Evolutionary conservation across 2,888 invertebrate species (phyloP), one percentile per base, ranked within the genome.

Genomic region (Lepidonotus clava): DNA sequence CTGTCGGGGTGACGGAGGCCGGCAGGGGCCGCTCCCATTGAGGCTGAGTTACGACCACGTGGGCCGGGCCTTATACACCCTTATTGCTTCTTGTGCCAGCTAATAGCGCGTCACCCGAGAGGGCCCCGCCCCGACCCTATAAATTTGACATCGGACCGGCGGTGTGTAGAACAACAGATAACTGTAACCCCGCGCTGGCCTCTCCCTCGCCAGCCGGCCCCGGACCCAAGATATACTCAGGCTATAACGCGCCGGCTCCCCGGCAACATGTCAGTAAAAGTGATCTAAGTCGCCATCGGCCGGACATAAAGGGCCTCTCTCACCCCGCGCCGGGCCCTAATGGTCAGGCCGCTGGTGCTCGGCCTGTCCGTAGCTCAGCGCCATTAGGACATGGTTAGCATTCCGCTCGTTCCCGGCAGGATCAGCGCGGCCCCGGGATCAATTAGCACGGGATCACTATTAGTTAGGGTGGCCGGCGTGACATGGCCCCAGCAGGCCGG

Each of bases 181-280:
- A 46, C 46, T 41, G 46, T 51, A 80, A 80, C 80, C 80, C 51
- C 46, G 46, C 80, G 32, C 80, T 80, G 41, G 46, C 80, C 80
- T 80, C 51, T 32, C 80, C 18, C 46, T 46, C 41, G 32, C 80
- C 80, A 41, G 24, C 46, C 80, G 28, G 46, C 80, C 41, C 80
- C n/a, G 40, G 46, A 21, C 28, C 51, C 41, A 80, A 80, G 80
- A 80, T 80, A 80, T 80, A 80, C 51, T 46, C 80, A n/a, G 46
- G 28, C 80, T 34, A 80, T 80, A 80, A 80, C 80, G 80, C 46
- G 38, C 28, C 36, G n/a, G 80, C 80, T 24, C 46, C 80, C 80
- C 46, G 80, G 80, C 80, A 80, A 80, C 80, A 80, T 46, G 80
- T 80, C 80, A 80, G 24, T 80, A 80, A 80, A 80, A 80, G 80